Evolutionary conservation across 2,113 vertebrate genomes (phyloP), one percentile per base, ranked within the genome.

Genomic region (Glaucomys volans): DNA sequence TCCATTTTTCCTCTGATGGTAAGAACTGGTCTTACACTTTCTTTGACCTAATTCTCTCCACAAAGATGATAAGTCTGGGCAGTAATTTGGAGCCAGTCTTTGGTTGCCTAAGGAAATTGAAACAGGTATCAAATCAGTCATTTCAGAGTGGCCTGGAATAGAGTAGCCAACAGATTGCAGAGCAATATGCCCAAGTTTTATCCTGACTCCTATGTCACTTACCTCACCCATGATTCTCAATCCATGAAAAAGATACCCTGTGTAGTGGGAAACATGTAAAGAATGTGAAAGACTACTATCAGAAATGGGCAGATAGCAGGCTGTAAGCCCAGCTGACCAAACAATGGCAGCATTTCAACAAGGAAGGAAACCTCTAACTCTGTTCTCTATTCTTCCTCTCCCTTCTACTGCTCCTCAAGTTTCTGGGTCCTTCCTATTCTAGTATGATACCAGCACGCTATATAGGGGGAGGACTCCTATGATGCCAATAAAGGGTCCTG

Each of bases 251-350:
- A 99, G 97, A 99, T 99, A 0, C 99, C 99, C 97, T 99, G 99
- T 99, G 99, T 52, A 99, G 99, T 12, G 98, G 99, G 54, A 99
- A 99, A 96, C 99, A 99, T 97, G 99, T 99, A 98, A 99, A 99
- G 97, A 99, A 99, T 90, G 99, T 99, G 88, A 99, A 99, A 85
- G 99, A 99, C 20, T 99, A 99, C 95, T 99, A 99, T 94, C 99
- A 99, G 97, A 99, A 99, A 97, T 99, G 99, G 99, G 99, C 99
- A 99, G 99, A 99, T 99, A 99, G 83, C 99, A 99, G 97, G 99
- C 99, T 4, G 99, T 99, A 98, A 99, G 99, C 98, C 99, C 99
- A 92, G 99, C n/a, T 99, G 93, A 99, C 99, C 71, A 99, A 99
- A 99, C 35, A 71, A 40, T 37, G n/a, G 24, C n/a, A 72, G 26